Conservation (phyloP, 2,797 vertebrate genomes). For the Hemibagrus guttatus region DNA sequence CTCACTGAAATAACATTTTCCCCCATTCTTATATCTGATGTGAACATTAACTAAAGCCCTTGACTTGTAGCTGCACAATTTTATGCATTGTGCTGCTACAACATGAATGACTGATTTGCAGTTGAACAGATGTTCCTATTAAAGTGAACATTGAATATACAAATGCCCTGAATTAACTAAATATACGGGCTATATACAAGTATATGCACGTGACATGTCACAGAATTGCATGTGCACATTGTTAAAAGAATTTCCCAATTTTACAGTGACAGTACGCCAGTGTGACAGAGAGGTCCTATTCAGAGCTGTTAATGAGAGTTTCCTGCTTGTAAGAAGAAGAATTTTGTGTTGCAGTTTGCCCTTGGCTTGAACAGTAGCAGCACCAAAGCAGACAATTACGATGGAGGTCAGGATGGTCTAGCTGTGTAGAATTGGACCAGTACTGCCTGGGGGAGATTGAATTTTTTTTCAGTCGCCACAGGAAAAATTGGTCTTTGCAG, state of each 20-base stretch:
- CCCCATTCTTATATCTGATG: background rate
- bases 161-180: background rate
- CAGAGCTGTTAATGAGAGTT: background rate
- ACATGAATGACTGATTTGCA: background rate
- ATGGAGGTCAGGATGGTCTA: background rate
- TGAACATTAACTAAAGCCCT: background rate
- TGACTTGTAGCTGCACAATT: background rate
- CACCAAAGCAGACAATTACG: background rate
- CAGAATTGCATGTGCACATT: background rate
- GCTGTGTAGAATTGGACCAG: background rate
- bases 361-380: background rate
- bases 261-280: background rate
- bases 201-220: background rate
- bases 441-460: background rate
- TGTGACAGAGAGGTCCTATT: background rate
- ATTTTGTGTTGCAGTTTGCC: background rate
- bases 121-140: background rate
- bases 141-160: background rate
- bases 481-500: background rate
- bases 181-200: background rate
- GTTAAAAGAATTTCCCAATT: background rate
- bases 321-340: background rate
- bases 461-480: background rate
- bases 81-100: background rate
- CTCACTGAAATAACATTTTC: background rate